Conservation (phyloP, 2,888 invertebrate genomes). For the Protodeltote pygarga region DNA sequence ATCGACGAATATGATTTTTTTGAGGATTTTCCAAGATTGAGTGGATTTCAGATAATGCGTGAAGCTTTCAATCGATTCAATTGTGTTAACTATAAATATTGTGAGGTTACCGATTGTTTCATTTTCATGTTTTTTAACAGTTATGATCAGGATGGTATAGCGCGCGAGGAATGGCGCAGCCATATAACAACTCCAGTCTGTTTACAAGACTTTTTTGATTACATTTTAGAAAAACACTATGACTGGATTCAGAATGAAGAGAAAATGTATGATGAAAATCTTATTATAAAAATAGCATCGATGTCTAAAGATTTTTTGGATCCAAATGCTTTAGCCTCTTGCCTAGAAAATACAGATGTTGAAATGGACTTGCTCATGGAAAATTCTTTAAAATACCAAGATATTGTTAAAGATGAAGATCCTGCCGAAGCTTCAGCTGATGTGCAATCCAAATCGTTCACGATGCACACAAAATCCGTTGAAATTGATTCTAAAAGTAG, state of each 20-base stretch:
- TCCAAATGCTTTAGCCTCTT: conserved; percentile 58
- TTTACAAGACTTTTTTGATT: conserved; percentile 85
- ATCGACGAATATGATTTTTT: conserved; percentile 78
- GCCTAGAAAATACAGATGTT: conserved; percentile 67
- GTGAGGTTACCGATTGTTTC: conserved; percentile 76
- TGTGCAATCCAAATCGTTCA: conserved; percentile 49
- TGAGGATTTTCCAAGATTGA: conserved; percentile 71
- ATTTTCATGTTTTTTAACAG: conserved; percentile 80
- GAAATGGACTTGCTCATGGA: conserved; percentile 74
- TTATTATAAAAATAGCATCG: conserved; percentile 56
- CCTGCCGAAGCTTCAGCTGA: conserved; percentile 40
- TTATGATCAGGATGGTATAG: conserved; percentile 72
- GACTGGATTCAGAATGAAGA: conserved; percentile 82
- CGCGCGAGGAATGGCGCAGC: conserved; percentile 77
- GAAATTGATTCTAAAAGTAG: conserved; percentile 60
- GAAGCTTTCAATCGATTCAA: conserved; percentile 76
- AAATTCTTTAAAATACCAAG: conserved; percentile 77
- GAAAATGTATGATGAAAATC: conserved; percentile 65
- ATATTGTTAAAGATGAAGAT: conserved; percentile 55
- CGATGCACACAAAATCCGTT: conserved; percentile 49
- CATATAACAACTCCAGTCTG: conserved; percentile 82
- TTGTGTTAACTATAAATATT: conserved; percentile 81
- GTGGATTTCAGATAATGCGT: conserved; percentile 69
- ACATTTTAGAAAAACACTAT: conserved; percentile 79
- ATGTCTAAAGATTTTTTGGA: conserved; percentile 59